Conservation (phyloP, 53 echinoderm and acorn worm genomes). For the Zoroaster sp. region DNA sequence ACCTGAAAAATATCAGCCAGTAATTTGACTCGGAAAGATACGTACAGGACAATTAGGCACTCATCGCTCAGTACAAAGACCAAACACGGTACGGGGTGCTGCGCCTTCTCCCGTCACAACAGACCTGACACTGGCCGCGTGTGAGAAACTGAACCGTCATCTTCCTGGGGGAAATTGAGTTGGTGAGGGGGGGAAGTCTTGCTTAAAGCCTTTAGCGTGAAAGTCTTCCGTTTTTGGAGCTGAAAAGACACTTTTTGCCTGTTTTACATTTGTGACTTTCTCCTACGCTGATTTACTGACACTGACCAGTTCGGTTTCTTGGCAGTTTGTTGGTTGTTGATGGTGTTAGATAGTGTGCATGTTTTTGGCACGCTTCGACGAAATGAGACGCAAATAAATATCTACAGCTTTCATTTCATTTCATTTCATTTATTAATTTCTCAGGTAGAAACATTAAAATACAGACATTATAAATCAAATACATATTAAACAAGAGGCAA, state of each 20-base stretch:
- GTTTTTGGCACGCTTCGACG: not conserved
- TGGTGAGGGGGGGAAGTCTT: conserved; percentile 24
- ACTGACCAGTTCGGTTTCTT: not conserved
- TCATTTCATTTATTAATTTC: no score
- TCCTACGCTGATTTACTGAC: not conserved
- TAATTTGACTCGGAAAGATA: conserved; percentile 28
- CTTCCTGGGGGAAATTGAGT: conserved; percentile 47
- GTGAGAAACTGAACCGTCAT: not conserved
- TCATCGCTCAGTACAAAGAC: conserved; percentile 21
- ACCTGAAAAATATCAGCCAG: not conserved
- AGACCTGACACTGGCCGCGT: not conserved
- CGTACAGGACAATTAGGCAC: conserved; percentile 29
- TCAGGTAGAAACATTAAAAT: no score
- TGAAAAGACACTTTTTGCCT: conserved; percentile 14
- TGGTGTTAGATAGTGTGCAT: not conserved
- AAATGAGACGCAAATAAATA: not conserved
- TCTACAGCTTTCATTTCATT: no score
- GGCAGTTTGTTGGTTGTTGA: not conserved
- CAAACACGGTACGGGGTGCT: not conserved
- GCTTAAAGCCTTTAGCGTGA: conserved; percentile 24
- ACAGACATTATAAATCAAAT: no score
- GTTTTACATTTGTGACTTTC: conserved; percentile 1
- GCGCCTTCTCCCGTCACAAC: not conserved
- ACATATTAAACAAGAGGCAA: no score
- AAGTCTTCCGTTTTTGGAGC: conserved; percentile 15